Percentiles rank a stretch among this genome's conserved stretches.
phyloP scores from a whole-genome alignment of 2,888 invertebrate genomes.

The Eilema griseolum region DNA sequence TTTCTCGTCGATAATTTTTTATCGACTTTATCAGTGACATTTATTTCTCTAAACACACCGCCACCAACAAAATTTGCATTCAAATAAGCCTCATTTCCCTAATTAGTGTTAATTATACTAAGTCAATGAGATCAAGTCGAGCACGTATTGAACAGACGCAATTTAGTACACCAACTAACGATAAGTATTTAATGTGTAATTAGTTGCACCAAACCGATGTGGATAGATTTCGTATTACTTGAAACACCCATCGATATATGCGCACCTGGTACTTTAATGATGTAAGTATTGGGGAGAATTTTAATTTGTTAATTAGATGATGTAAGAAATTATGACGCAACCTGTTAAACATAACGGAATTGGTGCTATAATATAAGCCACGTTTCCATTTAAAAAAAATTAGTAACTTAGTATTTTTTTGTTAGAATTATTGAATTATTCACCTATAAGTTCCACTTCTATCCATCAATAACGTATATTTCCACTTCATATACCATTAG shows the following conservation, averaged over 20 bases:
- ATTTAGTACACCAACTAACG: constrained; percentile 46
- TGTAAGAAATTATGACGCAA: background rate
- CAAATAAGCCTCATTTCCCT: constrained; percentile 44
- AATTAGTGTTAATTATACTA: constrained; percentile 54
- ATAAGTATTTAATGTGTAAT: constrained; percentile 49
- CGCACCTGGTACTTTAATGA: constrained; percentile 5
- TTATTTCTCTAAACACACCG: background rate
- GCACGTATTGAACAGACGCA: constrained; percentile 26
- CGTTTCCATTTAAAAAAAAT: background rate
- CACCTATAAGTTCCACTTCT: background rate
- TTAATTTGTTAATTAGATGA: background rate
- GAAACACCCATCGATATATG: constrained; percentile 16
- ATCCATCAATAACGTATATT: background rate
- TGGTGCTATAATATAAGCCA: background rate
- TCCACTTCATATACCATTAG: too few relatives aligned
- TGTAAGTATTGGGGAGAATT: background rate
- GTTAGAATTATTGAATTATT: too few relatives aligned
- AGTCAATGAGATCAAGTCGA: constrained; percentile 43
- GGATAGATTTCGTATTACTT: constrained; percentile 36
- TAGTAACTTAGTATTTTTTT: too few relatives aligned
- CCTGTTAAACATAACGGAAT: background rate
- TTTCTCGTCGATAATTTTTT: background rate
- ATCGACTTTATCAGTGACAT: background rate
- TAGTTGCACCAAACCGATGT: constrained; percentile 46
- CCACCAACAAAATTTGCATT: constrained; percentile 18